Evolutionary conservation across 2,888 invertebrate species (phyloP), one percentile per base, ranked within the genome.

Genomic region (Drosophila greeni): DNA sequence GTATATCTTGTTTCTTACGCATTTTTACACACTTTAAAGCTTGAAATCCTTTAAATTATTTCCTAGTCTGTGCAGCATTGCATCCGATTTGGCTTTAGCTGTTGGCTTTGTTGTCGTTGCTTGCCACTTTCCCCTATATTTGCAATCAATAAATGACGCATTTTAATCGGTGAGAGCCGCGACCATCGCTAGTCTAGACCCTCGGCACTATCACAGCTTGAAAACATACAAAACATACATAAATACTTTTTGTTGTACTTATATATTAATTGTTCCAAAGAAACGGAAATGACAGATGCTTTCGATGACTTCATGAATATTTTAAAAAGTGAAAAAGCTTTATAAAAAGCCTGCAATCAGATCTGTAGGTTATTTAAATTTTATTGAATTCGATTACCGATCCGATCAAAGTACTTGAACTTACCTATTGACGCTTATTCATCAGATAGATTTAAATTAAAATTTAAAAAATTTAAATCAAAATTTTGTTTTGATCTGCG

Each of bases 101-200:
- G 14, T 58, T 20, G 36, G 18, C 37, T 26, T 58, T 9, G 16
- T 23, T 5, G 36, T 59, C 31, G 43, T n/a, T n/a, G 8, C 23
- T 59, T 59, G 59, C 45, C 33, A 24, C 45, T 31, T 43, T 51
- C 33, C 42, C 62, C 51, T 37, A 37, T 53, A 39, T 39, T 59
- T 45, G 59, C 45, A 60, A 60, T 60, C 59, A 60, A 60, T 60
- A 60, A 60, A 60, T 60, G 60, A 60, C 59, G 59, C 64, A 62
- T 62, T 62, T 36, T 52, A 37, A 43, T 37, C 36, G 31, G 62
- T 43, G 42, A 37, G 45, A 39, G n/a, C 36, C 59, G 23, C 56
- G 23, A 58, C 37, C 36, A 9, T 9, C 18, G 40, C 26, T 23
- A 2, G 54, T 31, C 65, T 49, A 34, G 62, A 49, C 18, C 40